These are phyloP conservation scores for Eunapius fragilis DNA, from an alignment of 37 sponge, comb jelly and placozoan species.

Conservation along the genomic window DNA sequence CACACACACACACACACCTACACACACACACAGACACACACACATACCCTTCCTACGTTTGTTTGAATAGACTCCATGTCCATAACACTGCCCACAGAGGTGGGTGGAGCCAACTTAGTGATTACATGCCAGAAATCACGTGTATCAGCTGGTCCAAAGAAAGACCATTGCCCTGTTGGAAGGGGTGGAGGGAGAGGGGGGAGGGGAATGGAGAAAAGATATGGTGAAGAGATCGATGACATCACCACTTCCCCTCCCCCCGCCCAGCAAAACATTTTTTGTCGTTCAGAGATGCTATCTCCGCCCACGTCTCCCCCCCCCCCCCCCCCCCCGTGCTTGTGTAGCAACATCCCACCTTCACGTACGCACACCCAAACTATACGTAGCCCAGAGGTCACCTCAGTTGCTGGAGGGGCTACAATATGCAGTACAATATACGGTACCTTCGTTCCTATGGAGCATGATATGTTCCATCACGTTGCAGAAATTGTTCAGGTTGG, in stretches of 20 bases:
- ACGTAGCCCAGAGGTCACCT: no score
- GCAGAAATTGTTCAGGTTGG: constrained; percentile 76
- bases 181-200: not conserved
- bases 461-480: constrained; percentile 73
- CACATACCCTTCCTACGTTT: constrained; percentile 55
- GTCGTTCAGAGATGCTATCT: no score
- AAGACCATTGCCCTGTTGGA: constrained; percentile 39
- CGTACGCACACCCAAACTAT: no score
- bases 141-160: constrained; percentile 59
- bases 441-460: constrained; percentile 63
- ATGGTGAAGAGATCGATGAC: no score
- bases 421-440: not conserved
- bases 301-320: no score
- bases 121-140: constrained; percentile 61
- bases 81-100: constrained; percentile 39
- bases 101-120: constrained; percentile 34
- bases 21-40: not conserved
- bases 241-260: no score
- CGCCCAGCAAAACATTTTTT: no score
- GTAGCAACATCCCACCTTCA: not conserved
- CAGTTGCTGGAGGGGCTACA: no score
- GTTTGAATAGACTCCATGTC: constrained; percentile 74
- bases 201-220: not conserved
- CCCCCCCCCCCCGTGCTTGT: no score
- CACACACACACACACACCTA: not conserved